A percentile compares a stretch with the other conserved stretches of the same genome.
Conservation (phyloP, 2,113 vertebrate genomes). For the Oreochromis niloticus region DNA sequence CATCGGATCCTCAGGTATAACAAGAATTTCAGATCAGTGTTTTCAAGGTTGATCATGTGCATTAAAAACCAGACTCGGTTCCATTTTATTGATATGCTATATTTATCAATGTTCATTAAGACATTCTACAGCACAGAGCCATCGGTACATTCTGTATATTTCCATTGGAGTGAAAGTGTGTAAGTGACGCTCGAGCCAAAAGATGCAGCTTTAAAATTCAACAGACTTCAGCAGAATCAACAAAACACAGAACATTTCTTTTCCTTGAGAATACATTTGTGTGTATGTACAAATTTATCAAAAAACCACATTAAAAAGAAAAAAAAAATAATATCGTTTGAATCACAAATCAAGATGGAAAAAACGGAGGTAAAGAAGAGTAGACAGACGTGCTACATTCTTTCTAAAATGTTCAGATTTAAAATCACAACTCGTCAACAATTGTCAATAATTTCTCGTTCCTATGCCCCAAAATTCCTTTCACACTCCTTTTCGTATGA, state of each 20-base stretch:
- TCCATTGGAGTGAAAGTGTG: not conserved
- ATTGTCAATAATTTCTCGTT: not conserved
- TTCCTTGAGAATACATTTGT: not conserved
- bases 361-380: not conserved
- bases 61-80: not conserved
- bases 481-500: not conserved
- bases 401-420: not conserved
- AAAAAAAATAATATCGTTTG: not conserved
- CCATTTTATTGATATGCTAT: conserved; percentile 3
- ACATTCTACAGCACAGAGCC: not conserved
- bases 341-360: not conserved
- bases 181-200: not conserved
- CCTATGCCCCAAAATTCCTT: not conserved
- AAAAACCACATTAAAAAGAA: not conserved
- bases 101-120: conserved; percentile 3
- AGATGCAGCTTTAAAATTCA: not conserved
- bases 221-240: not conserved
- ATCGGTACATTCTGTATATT: not conserved
- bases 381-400: not conserved
- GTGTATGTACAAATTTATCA: conserved; percentile 42
- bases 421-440: not conserved
- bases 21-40: not conserved
- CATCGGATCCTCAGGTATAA: not conserved
- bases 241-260: not conserved
- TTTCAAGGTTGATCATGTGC: not conserved